Base-by-base conservation (phyloP, 2,113 vertebrate genomes). In the Shinisaurus crocodilurus region DNA sequence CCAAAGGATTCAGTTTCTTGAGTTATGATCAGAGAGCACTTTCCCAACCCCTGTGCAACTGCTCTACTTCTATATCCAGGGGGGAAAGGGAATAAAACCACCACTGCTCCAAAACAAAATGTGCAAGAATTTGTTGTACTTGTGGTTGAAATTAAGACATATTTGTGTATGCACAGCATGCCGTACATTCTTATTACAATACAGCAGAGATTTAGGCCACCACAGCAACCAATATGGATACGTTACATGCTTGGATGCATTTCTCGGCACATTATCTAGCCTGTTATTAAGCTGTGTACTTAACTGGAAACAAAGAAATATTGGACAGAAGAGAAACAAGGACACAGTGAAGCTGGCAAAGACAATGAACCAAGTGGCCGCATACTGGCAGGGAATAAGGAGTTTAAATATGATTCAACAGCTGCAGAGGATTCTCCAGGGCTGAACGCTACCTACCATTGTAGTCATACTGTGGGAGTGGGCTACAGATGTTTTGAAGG, bases 261-360 rank as follows among this genome's bases (percentile, higher is more conserved):
- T 80, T 87, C 92, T 90, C 60, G 3, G 60, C 0, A 23, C 60
- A 63, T 63, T 63, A 63, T 63, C 3, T 37, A 90, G 0, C 50
- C 65, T 88, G 50, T 86, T 90, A 88, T 82, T 93, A 89, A 91
- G 40, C 74, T 87, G 40, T 67, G n/a, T 89, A 67, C 91, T 95
- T 92, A 85, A 89, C 72, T 1, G 3, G 88, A 90, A 95, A 93
- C 89, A 65, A 92, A 91, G 91, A 43, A 12, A 67, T 27, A 16
- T 15, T 90, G 85, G 72, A 91, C 37, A 75, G 84, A 91, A 92
- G 20, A 86, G 57, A 69, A 77, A 92, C 79, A 32, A n/a, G 3
- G 16, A 12, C 60, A 63, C 16, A 63, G 16, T 23, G 60, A 74
- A 0, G 48, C 18, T 93, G 32, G 69, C n/a, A 37, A 70, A 92